A percentile compares a stretch with the other conserved stretches of the same genome.
Conservation (phyloP, 2,888 invertebrate genomes). For the Conops quadrifasciatus region DNA sequence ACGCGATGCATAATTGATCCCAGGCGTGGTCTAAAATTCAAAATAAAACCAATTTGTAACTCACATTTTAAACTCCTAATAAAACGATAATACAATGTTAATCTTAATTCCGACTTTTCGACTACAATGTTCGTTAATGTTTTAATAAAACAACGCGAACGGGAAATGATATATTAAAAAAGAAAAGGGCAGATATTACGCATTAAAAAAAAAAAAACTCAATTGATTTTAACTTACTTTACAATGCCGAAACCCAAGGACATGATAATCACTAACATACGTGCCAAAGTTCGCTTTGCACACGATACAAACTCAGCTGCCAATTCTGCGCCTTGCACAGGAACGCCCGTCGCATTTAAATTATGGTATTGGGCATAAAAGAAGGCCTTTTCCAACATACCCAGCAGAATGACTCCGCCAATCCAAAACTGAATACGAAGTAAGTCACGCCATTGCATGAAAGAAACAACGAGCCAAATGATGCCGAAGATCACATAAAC, state of each 20-base stretch:
- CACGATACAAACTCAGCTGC: slow-evolving; percentile 92
- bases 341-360: slow-evolving; percentile 74
- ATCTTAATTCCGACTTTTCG: no score
- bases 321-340: slow-evolving; percentile 77
- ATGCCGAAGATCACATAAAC: slow-evolving; percentile 85
- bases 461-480: slow-evolving; percentile 84
- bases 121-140: no score
- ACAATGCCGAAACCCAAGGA: slow-evolving; percentile 96
- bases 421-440: slow-evolving; percentile 96
- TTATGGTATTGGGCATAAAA: slow-evolving; percentile 90
- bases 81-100: no score
- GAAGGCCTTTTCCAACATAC: slow-evolving; percentile 87
- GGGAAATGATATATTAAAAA: no score
- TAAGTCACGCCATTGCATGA: slow-evolving; percentile 89
- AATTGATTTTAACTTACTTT: slow-evolving; percentile 78
- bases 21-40: slow-evolving; percentile 75
- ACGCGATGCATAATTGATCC: slow-evolving; percentile 90
- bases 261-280: slow-evolving; percentile 94
- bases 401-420: slow-evolving; percentile 87
- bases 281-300: slow-evolving; percentile 87
- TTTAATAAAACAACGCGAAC: no score
- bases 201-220: no score
- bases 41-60: no score
- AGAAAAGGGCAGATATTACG: no score
- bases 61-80: no score